A percentile compares a stretch with the other conserved stretches of the same genome.
Evolutionary conservation across 2,113 vertebrate genomes (phyloP).

Genomic region (Ciconia maguari): DNA sequence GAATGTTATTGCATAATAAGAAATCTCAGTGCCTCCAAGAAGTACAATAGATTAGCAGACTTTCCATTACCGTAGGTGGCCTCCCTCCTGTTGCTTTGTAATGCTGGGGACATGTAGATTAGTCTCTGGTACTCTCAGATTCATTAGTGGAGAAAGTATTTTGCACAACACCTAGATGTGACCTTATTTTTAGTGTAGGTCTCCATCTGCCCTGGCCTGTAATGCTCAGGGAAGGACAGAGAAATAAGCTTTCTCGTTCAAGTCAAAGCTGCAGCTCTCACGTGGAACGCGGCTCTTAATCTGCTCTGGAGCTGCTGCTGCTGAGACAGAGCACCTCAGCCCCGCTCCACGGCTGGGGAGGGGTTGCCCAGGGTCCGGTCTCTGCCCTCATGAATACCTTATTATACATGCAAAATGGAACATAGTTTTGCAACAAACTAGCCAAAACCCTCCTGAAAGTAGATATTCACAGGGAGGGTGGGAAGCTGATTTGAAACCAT

Average conservation of each 20-base stretch:
- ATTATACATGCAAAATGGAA: not conserved
- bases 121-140: not conserved
- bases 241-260: not conserved
- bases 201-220: not conserved
- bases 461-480: not conserved
- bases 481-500: not conserved
- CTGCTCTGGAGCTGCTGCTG: not conserved
- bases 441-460: not conserved
- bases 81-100: not conserved
- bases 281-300: rapidly evolving
- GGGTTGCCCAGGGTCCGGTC: not conserved
- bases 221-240: not conserved
- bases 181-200: not conserved
- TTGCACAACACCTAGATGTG: not conserved
- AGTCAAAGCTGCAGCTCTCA: not conserved
- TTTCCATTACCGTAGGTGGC: not conserved
- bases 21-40: not conserved
- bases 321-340: not conserved
- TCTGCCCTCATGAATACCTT: not conserved
- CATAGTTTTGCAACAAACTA: not conserved
- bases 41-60: not conserved
- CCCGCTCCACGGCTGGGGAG: not conserved
- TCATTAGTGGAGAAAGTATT: not conserved
- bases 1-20: not conserved
- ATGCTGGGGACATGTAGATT: not conserved